These are phyloP conservation scores for Oligia latruncula DNA, from an alignment of 2,888 invertebrate genomes.

Conservation along the genomic window DNA sequence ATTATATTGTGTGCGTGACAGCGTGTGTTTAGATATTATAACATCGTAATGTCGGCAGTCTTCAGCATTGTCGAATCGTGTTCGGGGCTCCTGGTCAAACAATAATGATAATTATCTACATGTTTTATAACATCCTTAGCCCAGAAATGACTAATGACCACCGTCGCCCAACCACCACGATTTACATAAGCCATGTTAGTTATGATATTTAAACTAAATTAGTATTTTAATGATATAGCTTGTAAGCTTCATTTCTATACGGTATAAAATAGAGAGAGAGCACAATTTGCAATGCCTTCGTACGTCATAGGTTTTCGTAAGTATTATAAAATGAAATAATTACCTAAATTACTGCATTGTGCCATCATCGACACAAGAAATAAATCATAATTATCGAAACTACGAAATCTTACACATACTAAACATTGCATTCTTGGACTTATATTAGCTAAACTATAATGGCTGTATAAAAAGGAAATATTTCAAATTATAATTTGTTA, in stretches of 20 bases:
- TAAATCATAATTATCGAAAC: conserved; percentile 9
- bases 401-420: conserved; percentile 14
- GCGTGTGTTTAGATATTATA: conserved; percentile 70
- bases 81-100: conserved; percentile 82
- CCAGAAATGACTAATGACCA: conserved; percentile 29
- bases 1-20: conserved; percentile 11
- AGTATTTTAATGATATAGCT: conserved; percentile 21
- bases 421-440: conserved; percentile 17
- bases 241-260: conserved; percentile 4
- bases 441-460: conserved; percentile 5
- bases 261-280: conserved; percentile 39
- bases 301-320: conserved; percentile 4
- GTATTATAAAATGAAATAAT: not conserved
- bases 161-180: conserved; percentile 50
- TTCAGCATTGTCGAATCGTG: conserved; percentile 79
- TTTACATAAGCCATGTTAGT: conserved; percentile 35
- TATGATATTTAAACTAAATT: conserved; percentile 40
- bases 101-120: conserved; percentile 46
- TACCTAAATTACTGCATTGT: not conserved
- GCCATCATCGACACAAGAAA: not conserved
- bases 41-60: conserved; percentile 80
- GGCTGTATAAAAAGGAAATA: conserved; percentile 3
- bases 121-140: conserved; percentile 15
- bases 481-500: conserved; percentile 28
- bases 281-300: conserved; percentile 28